These are phyloP conservation scores for Acrobasis repandana DNA, from an alignment of 2,888 invertebrate genomes.

Conservation along the genomic window DNA sequence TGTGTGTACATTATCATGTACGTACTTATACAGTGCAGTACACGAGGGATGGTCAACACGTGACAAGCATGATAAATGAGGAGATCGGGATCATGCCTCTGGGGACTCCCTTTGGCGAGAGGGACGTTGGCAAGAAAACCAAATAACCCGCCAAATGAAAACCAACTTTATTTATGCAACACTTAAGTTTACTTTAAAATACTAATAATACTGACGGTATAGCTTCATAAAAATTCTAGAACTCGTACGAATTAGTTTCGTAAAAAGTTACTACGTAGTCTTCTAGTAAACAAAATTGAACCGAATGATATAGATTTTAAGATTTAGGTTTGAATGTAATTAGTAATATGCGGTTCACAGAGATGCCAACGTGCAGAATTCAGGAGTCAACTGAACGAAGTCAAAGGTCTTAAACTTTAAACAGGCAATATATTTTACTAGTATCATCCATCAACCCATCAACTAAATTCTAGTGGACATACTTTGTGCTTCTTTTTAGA, in stretches of 20 bases:
- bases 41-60: conserved; percentile 80
- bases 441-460: too few relatives aligned
- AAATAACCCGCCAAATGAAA: conserved; percentile 50
- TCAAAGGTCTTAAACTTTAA: conserved; percentile 61
- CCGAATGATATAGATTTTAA: conserved; percentile 39
- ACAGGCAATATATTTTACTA: conserved; percentile 51
- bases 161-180: conserved; percentile 37
- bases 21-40: conserved; percentile 63
- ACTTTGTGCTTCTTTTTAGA: neutral
- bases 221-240: conserved; percentile 64
- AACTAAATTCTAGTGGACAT: neutral
- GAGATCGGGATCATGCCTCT: conserved; percentile 77
- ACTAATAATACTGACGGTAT: conserved; percentile 39
- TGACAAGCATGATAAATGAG: conserved; percentile 82
- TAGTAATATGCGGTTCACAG: conserved; percentile 25
- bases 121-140: conserved; percentile 55
- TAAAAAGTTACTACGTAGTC: conserved; percentile 64
- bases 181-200: conserved; percentile 41
- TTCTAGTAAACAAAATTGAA: conserved; percentile 42
- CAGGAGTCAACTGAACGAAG: conserved; percentile 65
- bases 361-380: conserved; percentile 65
- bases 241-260: conserved; percentile 68
- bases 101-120: conserved; percentile 71
- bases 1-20: conserved; percentile 40
- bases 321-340: conserved; percentile 41